These are phyloP conservation scores for Xylocampa areola DNA, from an alignment of 2,888 invertebrate genomes.

Conservation along the genomic window DNA sequence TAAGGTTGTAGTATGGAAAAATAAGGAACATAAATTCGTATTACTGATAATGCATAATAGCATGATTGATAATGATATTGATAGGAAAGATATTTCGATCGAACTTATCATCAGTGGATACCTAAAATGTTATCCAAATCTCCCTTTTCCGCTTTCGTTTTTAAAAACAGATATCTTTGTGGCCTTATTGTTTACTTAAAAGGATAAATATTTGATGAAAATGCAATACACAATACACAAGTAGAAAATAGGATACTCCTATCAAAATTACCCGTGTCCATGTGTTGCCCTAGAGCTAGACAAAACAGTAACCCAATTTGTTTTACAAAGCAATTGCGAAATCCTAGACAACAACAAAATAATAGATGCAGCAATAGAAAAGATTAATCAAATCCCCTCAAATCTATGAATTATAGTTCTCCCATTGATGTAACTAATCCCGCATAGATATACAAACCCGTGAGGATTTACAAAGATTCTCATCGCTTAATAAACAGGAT, in stretches of 20 bases:
- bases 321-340: slow-evolving; percentile 17
- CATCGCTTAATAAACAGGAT: slow-evolving; percentile 71
- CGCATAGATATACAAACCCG: slow-evolving; percentile 57
- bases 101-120: slow-evolving; percentile 1
- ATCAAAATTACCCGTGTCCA: neutral
- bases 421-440: slow-evolving; percentile 43
- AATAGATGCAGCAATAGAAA: slow-evolving; percentile 18
- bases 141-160: slow-evolving; percentile 7
- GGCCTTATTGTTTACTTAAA: neutral
- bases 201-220: no score
- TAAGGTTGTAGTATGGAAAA: no score
- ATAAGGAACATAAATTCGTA: no score
- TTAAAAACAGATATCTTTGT: neutral
- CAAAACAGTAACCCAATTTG: slow-evolving; percentile 27
- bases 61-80: slow-evolving; percentile 2
- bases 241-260: no score
- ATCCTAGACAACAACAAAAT: slow-evolving; percentile 24
- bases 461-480: slow-evolving; percentile 70
- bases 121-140: slow-evolving; percentile 21
- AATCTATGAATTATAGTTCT: slow-evolving; percentile 41
- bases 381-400: slow-evolving; percentile 16
- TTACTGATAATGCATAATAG: neutral
- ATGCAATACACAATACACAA: no score
- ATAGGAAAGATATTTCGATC: slow-evolving; percentile 7
- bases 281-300: neutral